Evolutionary conservation across 2,888 invertebrate genomes (phyloP).

Genomic region (Agrilus cyanescens): DNA sequence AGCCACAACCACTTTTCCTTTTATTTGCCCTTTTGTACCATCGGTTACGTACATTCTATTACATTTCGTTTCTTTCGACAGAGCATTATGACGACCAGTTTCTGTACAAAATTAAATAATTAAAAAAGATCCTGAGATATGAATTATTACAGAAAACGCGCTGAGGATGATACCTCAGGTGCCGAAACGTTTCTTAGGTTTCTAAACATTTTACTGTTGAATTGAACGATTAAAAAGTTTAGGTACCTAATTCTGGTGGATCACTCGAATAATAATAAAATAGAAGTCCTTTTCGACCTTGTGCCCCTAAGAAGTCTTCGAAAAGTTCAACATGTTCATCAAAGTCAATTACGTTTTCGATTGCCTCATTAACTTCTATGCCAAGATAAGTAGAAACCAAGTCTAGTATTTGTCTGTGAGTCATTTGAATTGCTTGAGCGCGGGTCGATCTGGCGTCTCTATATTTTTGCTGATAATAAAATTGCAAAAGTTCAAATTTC

Average conservation of each 20-base stretch:
- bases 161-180: neutral
- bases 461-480: constrained; percentile 41
- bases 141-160: neutral
- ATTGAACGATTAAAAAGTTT: neutral
- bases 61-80: constrained; percentile 28
- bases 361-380: constrained; percentile 42
- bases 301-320: constrained; percentile 46
- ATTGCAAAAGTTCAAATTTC: neutral
- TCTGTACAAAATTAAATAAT: constrained; percentile 36
- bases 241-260: constrained; percentile 51
- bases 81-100: constrained; percentile 45
- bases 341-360: constrained; percentile 62
- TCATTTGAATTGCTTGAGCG: constrained; percentile 36
- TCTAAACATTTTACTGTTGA: neutral
- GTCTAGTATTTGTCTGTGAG: constrained; percentile 56
- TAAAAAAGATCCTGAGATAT: neutral
- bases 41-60: constrained; percentile 51
- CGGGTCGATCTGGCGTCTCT: constrained; percentile 45
- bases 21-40: constrained; percentile 43
- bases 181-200: neutral
- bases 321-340: constrained; percentile 48
- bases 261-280: constrained; percentile 56
- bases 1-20: constrained; percentile 55
- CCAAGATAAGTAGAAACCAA: constrained; percentile 48
- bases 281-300: constrained; percentile 47